Conservation (phyloP, 1,140 invertebrate species). For the Drosophila virilis region DNA sequence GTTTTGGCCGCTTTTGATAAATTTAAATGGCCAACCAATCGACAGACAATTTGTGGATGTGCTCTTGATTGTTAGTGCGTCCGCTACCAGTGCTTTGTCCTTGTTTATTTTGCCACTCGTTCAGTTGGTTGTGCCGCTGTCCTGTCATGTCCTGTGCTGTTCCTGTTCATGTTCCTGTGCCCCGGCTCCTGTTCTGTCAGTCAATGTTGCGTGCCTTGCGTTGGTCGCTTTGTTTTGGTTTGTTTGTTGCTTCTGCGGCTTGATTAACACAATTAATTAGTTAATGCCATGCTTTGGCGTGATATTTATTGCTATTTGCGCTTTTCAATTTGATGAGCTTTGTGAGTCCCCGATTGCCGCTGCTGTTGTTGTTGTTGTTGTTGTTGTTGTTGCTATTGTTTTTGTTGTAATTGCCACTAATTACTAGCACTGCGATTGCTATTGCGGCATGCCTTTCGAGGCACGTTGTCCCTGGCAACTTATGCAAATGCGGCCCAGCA, state of each 20-base stretch:
- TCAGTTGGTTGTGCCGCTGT: neutral
- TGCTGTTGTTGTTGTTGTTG: conserved; percentile 1
- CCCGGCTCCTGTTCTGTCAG: neutral
- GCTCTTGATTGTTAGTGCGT: neutral
- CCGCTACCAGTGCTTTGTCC: neutral
- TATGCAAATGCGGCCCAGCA: conserved; percentile 62
- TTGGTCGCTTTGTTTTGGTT: conserved; percentile 25
- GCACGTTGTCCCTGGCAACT: conserved; percentile 41
- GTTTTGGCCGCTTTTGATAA: conserved; percentile 22
- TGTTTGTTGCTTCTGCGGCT: conserved; percentile 63
- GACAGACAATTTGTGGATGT: conserved; percentile 43
- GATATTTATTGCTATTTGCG: conserved; percentile 77
- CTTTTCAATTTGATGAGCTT: conserved; percentile 65
- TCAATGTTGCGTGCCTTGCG: conserved; percentile 15
- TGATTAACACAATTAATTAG: conserved; percentile 79
- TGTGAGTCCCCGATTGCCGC: conserved; percentile 11
- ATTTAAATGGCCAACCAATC: conserved; percentile 44
- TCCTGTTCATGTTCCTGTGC: too few relatives aligned
- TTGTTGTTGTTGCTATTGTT: conserved; percentile 1
- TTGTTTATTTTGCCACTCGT: conserved; percentile 8
- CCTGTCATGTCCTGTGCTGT: neutral
- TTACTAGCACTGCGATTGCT: conserved; percentile 67
- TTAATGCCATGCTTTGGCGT: conserved; percentile 76
- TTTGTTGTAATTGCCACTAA: conserved; percentile 69
- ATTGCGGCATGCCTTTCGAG: conserved; percentile 2